Conservation (phyloP, 2,797 vertebrate species). For the Hydrocynus forskahlii region DNA sequence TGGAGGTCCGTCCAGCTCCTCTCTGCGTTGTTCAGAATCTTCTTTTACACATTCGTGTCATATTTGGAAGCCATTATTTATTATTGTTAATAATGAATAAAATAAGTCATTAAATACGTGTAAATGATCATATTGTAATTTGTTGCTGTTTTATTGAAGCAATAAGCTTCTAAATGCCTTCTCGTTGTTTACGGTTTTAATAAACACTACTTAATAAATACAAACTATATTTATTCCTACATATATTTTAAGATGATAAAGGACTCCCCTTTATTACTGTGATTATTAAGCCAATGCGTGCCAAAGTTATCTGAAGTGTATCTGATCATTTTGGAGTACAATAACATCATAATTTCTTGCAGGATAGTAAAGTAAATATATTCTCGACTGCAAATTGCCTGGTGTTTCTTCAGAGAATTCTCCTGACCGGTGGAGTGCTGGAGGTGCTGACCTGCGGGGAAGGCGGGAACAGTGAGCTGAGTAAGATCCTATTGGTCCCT, state of each 20-base stretch:
- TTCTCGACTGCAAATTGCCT: not conserved
- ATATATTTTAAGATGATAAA: too few species aligned
- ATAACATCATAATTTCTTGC: not conserved
- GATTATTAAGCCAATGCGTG: not conserved
- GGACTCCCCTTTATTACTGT: not conserved
- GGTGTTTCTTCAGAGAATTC: constrained; percentile 70
- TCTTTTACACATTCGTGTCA: not conserved
- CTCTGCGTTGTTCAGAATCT: not conserved
- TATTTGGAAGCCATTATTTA: too few species aligned
- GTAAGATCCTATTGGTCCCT: constrained; percentile 76
- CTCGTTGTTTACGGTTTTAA: too few species aligned
- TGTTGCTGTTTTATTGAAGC: too few species aligned
- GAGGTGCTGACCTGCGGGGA: constrained; percentile 85
- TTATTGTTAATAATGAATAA: too few species aligned
- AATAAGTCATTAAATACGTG: too few species aligned
- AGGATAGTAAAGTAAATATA: not conserved
- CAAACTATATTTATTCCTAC: too few species aligned
- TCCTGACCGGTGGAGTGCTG: constrained; percentile 82
- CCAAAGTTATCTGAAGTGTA: not conserved
- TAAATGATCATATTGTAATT: too few species aligned
- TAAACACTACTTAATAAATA: too few species aligned
- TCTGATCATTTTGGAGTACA: not conserved
- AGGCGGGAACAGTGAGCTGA: constrained; percentile 67
- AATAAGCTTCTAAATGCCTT: too few species aligned
- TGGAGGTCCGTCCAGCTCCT: constrained; percentile 79